These are phyloP conservation scores for Hydrochoerus hydrochaeris DNA, from an alignment of 2,113 vertebrate genomes.

Conservation along the genomic window DNA sequence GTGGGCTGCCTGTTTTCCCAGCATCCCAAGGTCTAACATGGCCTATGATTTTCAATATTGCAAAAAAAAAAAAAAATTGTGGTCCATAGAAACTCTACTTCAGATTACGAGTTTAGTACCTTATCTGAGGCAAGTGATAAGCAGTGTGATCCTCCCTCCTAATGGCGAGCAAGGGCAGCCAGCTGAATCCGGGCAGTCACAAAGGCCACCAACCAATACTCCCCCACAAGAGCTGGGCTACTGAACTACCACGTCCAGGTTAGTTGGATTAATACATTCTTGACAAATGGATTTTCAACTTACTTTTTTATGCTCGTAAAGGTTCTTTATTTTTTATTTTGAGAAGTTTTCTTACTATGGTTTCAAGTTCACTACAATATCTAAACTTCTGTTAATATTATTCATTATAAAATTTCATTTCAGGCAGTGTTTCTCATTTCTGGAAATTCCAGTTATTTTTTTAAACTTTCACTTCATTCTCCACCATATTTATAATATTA, in stretches of 20 bases:
- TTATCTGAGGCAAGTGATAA: background rate
- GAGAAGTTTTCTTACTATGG: background rate
- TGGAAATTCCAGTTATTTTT: background rate
- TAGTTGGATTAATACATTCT: background rate
- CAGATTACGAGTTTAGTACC: background rate
- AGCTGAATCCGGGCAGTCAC: background rate
- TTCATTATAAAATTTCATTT: conserved; percentile 44
- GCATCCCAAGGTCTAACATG: no score
- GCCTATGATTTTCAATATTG: background rate
- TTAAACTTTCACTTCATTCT: conserved; percentile 20
- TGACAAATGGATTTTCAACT: background rate
- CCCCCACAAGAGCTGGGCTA: no score
- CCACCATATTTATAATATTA: background rate
- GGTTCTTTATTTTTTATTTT: background rate
- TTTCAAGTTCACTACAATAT: conserved; percentile 12
- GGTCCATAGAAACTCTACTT: background rate
- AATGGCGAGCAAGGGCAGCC: no score
- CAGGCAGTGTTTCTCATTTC: conserved; percentile 4
- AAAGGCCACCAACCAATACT: no score
- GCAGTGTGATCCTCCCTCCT: no score
- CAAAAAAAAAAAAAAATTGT: background rate
- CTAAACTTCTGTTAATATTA: conserved; percentile 22
- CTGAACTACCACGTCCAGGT: background rate
- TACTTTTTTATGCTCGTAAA: background rate
- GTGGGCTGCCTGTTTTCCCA: no score